Percentiles rank a stretch among this genome's conserved stretches.
phyloP scores from a whole-genome alignment of 2,797 vertebrate species.

The Coracias cyanogaster region DNA sequence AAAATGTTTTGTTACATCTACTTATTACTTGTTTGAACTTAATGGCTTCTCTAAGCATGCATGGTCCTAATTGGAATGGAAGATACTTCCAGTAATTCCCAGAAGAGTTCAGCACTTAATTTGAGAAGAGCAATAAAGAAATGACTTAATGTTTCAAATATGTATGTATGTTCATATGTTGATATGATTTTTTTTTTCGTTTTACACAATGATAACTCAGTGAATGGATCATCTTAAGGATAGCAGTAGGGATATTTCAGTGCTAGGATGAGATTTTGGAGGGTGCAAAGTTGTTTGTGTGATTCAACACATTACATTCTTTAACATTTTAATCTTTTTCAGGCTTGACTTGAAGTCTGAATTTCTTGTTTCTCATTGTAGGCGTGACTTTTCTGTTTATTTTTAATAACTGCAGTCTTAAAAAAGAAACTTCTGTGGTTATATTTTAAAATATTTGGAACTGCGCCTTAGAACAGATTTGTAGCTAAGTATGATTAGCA shows the following conservation, averaged over 20 bases:
- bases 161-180: not conserved
- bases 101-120: not conserved
- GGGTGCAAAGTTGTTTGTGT: fast-evolving
- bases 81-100: not conserved
- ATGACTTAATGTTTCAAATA: not conserved
- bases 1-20: not conserved
- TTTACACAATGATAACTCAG: not conserved
- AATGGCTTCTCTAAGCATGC: not conserved
- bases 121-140: not conserved
- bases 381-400: not conserved
- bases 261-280: not conserved
- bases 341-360: not conserved
- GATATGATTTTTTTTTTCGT: not conserved
- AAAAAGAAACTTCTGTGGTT: not conserved
- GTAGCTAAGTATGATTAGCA: not conserved
- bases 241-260: not conserved
- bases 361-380: not conserved
- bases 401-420: not conserved
- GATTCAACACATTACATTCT: not conserved
- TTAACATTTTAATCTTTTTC: not conserved
- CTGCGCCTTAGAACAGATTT: not conserved
- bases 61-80: not conserved
- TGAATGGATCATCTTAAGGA: not conserved
- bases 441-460: not conserved
- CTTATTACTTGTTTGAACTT: not conserved